phyloP scores from a whole-genome alignment of 2,888 invertebrate genomes.

The Mythimna vitellina region DNA sequence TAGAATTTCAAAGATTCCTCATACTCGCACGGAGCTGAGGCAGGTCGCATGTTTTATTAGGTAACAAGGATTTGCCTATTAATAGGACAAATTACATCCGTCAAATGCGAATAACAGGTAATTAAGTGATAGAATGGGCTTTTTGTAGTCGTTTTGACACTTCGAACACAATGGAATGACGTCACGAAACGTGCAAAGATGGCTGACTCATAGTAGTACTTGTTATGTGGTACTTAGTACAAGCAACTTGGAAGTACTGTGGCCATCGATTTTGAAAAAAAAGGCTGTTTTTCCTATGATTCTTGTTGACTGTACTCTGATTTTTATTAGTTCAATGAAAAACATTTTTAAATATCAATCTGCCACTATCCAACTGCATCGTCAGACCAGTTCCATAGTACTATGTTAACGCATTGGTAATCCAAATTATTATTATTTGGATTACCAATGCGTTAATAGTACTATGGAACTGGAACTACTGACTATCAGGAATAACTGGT shows the following conservation, averaged over 20 bases:
- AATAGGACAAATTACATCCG: constrained; percentile 55
- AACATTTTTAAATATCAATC: too few species aligned
- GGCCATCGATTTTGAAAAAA: background rate
- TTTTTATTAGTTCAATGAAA: too few species aligned
- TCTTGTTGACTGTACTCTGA: too few species aligned
- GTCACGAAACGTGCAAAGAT: constrained; percentile 58
- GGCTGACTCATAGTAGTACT: constrained; percentile 58
- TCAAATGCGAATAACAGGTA: constrained; percentile 60
- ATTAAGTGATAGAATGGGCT: constrained; percentile 62
- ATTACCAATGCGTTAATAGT: too few species aligned
- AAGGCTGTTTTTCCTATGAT: background rate
- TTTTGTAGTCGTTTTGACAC: constrained; percentile 65
- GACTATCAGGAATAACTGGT: too few species aligned
- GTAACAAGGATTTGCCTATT: constrained; percentile 25
- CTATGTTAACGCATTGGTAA: too few species aligned
- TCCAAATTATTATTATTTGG: too few species aligned
- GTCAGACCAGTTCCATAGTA: too few species aligned
- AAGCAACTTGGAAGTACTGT: constrained; percentile 14
- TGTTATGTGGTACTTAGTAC: constrained; percentile 34
- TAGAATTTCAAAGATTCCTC: too few species aligned
- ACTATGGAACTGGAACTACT: too few species aligned
- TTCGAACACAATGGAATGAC: constrained; percentile 61
- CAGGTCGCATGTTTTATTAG: background rate
- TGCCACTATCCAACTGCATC: too few species aligned
- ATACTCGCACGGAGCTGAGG: too few species aligned